Evolutionary conservation across 2,797 vertebrate species (phyloP), one percentile per base, ranked within the genome.

Genomic region (Alectoris magna): DNA sequence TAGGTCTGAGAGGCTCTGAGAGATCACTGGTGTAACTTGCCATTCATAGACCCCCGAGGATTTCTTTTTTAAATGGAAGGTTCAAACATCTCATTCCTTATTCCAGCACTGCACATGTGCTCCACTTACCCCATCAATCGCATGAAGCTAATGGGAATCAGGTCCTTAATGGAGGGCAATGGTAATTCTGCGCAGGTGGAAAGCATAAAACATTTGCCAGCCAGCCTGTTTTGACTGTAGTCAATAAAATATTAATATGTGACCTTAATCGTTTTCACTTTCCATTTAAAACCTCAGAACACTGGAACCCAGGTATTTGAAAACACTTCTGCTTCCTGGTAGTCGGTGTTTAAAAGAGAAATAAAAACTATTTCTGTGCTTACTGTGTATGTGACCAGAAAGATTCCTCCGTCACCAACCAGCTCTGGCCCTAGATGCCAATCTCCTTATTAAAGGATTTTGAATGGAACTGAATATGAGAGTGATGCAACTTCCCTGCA

Each of bases 21-120:
- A 84, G 89, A 91, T 91, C 84, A 84, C 66, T 46, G 11, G 87
- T 66, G 18, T 56, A 73, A 58, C 63, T 87, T 93, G 93, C 82
- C 94, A 93, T 53, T 96, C 94, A 95, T 67, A 91, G 92, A 73
- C 39, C 90, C 86, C 90, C 46, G 31, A 87, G 92, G 93, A 83
- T 75, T 96, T 87, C 29, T 76, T 53, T 88, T 95, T 77, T 46
- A 89, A 95, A 91, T 78, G 87, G 87, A 94, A 95, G 67, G 48
- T 75, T 93, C 82, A 73, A 81, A 81, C 89, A 82, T 72, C 84
- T 96, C 84, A 80, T 96, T 96, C 63, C 31, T n/a, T 89, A 83
- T 91, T 94, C 94, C 60, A 84, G 70, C 36, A 21, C 39, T 17
- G 43, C 90, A 63, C 43, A 90, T 51, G 9, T 11, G 48, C 75